These are phyloP conservation scores for Columba janthina DNA, from an alignment of 2,113 vertebrate genomes.

Conservation along the genomic window DNA sequence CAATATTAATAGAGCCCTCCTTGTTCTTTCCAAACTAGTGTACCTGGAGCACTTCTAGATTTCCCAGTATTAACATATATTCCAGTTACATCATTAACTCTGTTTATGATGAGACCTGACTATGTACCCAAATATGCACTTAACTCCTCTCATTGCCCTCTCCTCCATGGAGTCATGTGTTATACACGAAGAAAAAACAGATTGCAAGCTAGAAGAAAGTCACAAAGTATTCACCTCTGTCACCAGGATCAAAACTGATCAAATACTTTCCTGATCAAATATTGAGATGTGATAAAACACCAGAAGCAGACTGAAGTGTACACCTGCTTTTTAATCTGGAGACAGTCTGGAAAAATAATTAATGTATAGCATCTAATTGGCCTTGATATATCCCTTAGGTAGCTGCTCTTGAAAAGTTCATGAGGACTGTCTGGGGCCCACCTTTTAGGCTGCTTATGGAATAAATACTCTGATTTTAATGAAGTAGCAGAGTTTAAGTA, in stretches of 20 bases:
- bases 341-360: neutral
- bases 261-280: no score
- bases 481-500: neutral
- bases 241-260: neutral
- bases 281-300: neutral
- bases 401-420: neutral
- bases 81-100: neutral
- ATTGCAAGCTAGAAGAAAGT: neutral
- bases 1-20: neutral
- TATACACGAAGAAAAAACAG: neutral
- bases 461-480: neutral
- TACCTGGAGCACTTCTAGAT: neutral
- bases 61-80: neutral
- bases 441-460: neutral
- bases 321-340: neutral
- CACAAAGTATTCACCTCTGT: neutral
- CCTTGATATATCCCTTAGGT: neutral
- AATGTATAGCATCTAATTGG: neutral
- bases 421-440: neutral
- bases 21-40: neutral
- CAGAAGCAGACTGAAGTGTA: neutral
- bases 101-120: neutral
- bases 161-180: rapidly evolving
- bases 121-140: neutral
- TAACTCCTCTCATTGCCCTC: neutral